A percentile compares a stretch with the other conserved stretches of the same genome.
These are phyloP conservation scores for Netelia fuscicornis DNA, from an alignment of 2,888 invertebrate species.

Conservation along the genomic window DNA sequence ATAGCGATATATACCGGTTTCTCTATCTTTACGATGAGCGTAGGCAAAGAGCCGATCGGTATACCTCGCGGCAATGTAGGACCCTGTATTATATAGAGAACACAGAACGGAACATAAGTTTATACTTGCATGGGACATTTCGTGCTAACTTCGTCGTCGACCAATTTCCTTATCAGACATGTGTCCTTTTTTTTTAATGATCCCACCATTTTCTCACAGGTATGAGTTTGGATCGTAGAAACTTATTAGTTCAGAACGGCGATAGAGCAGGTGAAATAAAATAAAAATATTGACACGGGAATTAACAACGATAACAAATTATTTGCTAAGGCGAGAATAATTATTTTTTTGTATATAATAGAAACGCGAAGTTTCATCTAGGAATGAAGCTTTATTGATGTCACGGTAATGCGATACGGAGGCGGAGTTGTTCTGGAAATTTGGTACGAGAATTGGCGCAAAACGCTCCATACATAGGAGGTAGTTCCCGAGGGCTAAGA, in stretches of 20 bases:
- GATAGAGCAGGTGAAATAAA: too few relatives aligned
- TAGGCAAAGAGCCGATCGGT: conserved; percentile 66
- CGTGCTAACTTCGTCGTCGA: conserved; percentile 2
- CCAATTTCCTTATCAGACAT: too few relatives aligned
- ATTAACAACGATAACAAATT: background rate
- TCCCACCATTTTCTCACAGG: too few relatives aligned
- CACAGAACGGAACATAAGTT: conserved; percentile 32
- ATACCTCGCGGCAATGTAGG: conserved; percentile 42
- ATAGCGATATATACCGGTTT: conserved; percentile 68
- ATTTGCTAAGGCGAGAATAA: background rate
- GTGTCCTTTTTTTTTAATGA: too few relatives aligned
- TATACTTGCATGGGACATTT: conserved; percentile 25
- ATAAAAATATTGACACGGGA: too few relatives aligned
- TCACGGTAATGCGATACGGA: background rate
- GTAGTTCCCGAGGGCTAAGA: conserved; percentile 66
- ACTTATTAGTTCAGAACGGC: too few relatives aligned
- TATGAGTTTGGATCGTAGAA: too few relatives aligned
- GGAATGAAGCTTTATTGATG: background rate
- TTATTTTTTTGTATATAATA: background rate
- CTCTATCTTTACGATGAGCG: conserved; percentile 69
- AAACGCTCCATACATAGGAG: conserved; percentile 48
- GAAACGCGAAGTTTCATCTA: too few relatives aligned
- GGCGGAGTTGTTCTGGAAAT: background rate
- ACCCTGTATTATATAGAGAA: conserved; percentile 56
- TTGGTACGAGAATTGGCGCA: background rate